Conservation (phyloP, 2,888 invertebrate genomes). For the Lasioglossum lativentre region DNA sequence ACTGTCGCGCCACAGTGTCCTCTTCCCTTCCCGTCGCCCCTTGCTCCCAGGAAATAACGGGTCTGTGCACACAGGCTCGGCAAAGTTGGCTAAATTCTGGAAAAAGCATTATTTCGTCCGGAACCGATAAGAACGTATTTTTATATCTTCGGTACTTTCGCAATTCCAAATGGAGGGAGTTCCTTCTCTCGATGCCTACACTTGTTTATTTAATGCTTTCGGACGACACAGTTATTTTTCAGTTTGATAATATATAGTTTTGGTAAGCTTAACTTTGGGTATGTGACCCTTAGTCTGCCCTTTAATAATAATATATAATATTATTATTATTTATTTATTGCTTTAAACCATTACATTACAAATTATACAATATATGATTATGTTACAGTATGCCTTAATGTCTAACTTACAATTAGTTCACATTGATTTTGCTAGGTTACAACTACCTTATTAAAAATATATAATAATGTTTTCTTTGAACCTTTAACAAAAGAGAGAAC, state of each 20-base stretch:
- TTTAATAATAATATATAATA: too few relatives aligned
- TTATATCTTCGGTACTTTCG: background rate
- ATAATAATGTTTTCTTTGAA: background rate
- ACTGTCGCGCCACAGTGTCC: conserved; percentile 17
- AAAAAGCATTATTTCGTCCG: background rate
- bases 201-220: background rate
- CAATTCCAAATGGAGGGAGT: background rate
- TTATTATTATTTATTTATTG: too few relatives aligned
- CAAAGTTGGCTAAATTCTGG: background rate
- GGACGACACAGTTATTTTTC: too few relatives aligned
- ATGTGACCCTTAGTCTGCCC: too few relatives aligned
- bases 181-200: background rate
- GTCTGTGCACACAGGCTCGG: background rate
- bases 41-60: conserved; percentile 60
- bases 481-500: background rate
- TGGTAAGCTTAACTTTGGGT: too few relatives aligned
- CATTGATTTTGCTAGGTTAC: too few relatives aligned
- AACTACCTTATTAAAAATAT: too few relatives aligned
- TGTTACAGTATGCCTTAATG: too few relatives aligned
- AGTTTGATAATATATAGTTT: too few relatives aligned
- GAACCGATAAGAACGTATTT: background rate
- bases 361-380: too few relatives aligned
- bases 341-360: too few relatives aligned
- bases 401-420: too few relatives aligned
- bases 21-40: conserved; percentile 25